Evolutionary conservation across 1,140 invertebrate genomes (phyloP), one percentile per base, ranked within the genome.

Genomic region (Calliopsis andreniformis): DNA sequence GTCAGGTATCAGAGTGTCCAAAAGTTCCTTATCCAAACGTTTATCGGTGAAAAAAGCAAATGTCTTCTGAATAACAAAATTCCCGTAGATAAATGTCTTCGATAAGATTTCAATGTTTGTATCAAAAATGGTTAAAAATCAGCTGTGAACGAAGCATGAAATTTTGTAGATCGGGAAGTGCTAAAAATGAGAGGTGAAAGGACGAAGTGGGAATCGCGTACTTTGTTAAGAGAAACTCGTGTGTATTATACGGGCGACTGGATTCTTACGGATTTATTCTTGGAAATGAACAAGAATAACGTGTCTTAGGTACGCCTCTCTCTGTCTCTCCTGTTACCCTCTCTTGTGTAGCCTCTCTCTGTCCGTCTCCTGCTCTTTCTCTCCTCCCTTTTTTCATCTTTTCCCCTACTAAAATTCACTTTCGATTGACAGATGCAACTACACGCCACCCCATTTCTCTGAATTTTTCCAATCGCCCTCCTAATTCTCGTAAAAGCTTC

Each of bases 261-360:
- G 70, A 79, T 81, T 81, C 76, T 75, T 79, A 70, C 70, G 63
- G 63, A 78, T 79, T 70, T 81, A 75, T 79, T 68, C 79, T 81
- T 73, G 70, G 79, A 81, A 80, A 62, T 66, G 61, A 72, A 63
- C 69, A 61, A 79, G 77, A 79, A 79, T 79, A 79, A 79, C 71
- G 63, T 79, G 47, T 64, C 76, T 79, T 75, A 79, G 70, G 78
- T 72, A 78, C 76, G 67, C 68, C 23, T 5, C 12, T 12, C 7
- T 16, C 28, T 23, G 7, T 10, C 4, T 71, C 28, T 5, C 7
- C 28, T 23, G 25, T 49, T n/a, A 16, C 23, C 25, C 3, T 61
- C 30, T 49, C 56, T 49, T 39, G 28, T 39, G 35, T n/a, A 10
- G 32, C 39, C 42, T 3, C 14, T 66, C 23, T n/a, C 55, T 35